Evolutionary conservation across 2,113 vertebrate species (phyloP), one percentile per base, ranked within the genome.

Genomic region (Vanacampus margaritifer): DNA sequence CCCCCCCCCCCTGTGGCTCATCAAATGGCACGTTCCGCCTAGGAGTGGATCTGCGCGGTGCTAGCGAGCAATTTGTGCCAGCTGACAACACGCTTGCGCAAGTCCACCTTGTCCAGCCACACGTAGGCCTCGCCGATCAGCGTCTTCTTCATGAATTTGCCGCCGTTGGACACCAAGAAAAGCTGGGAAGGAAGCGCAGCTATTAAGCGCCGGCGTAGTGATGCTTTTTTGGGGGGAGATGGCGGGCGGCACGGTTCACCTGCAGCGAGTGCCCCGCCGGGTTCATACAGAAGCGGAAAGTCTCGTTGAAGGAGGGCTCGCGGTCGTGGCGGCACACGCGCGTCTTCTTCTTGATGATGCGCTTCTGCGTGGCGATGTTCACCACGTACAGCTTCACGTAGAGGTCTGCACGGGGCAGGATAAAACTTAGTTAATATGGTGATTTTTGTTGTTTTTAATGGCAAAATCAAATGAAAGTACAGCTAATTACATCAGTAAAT

Each of bases 61-160:
- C 94, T 97, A 90, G 94, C 93, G 82, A 98, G 90, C 82, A 99
- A 92, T 92, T 99, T 99, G 93, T 99, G 96, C 97, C 97, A 99
- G 92, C 96, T 96, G 83, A 98, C 95, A 87, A 94, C 94, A 81
- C 96, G 94, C 91, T 99, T 99, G 75, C 96, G 94, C 68, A 99
- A 92, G 90, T 99, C 97, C 79, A 99, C 94, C 89, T 99, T 98
- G 91, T 99, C 97, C 84, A 99, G 93, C 95, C 96, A 99, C 84
- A 99, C 94, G 77, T 96, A 98, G 68, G 97, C 96, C 91, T 99
- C 97, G 2, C 97, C 97, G 73, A 99, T 98, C 83, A 99, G 90
- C 37, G 97, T 99, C 92, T 99, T 99, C 93, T 98, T 98, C 89
- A 98, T 91, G 85, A 99, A 99, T 84, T 99, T 99, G 53, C 97